Percentiles rank a stretch among this genome's conserved stretches.
Evolutionary conservation across 2,797 vertebrate species (phyloP).

Genomic region (Mormyrus proboscirostris): DNA sequence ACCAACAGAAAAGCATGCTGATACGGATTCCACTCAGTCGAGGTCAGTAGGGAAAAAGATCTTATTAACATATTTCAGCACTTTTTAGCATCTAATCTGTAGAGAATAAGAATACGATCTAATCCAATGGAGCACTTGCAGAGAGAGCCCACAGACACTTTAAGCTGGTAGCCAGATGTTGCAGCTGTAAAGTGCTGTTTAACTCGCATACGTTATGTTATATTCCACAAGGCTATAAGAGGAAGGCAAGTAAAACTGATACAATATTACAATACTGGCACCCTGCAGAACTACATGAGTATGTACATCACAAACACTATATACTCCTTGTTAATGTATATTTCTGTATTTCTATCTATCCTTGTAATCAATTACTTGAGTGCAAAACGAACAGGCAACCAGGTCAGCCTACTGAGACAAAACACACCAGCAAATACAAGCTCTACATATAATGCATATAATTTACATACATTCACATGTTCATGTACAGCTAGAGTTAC

Average conservation of each 20-base stretch:
- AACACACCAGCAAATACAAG: neutral
- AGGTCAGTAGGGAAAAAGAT: neutral
- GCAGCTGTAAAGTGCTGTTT: neutral
- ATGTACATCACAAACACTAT: neutral
- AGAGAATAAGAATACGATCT: neutral
- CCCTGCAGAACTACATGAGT: neutral
- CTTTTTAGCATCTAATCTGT: neutral
- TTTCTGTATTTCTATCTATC: neutral
- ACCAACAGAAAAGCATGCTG: constrained; percentile 22
- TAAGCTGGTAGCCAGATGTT: neutral
- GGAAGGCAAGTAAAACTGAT: neutral
- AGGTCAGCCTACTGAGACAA: neutral
- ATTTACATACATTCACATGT: neutral
- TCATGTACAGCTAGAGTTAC: neutral
- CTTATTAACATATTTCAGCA: neutral
- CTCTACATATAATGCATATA: neutral
- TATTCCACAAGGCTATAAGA: neutral
- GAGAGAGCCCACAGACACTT: neutral
- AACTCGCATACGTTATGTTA: neutral
- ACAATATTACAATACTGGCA: neutral
- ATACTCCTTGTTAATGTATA: neutral
- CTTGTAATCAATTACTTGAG: neutral
- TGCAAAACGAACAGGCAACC: neutral
- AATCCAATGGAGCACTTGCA: neutral
- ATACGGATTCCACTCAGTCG: neutral